Conservation (phyloP, 2,797 vertebrate species). For the Erethizon dorsatum region DNA sequence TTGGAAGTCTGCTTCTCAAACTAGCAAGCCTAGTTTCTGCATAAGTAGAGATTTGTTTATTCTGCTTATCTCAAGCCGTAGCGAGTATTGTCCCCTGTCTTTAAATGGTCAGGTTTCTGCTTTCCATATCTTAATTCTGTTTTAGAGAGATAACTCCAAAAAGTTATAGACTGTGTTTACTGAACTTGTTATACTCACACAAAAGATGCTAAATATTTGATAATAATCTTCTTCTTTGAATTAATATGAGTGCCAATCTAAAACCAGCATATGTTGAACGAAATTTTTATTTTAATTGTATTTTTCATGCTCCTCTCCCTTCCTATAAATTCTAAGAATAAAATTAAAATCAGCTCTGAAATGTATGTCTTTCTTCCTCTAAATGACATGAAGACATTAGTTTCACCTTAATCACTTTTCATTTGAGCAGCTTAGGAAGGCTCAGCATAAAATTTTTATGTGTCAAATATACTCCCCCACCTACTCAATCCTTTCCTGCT, state of each 20-base stretch:
- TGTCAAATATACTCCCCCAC: constrained; percentile 62
- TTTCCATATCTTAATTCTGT: constrained; percentile 74
- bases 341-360: constrained; percentile 79
- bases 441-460: constrained; percentile 79
- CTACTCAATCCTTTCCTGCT: constrained; percentile 53
- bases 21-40: background rate
- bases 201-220: constrained; percentile 85
- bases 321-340: constrained; percentile 79
- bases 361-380: constrained; percentile 74
- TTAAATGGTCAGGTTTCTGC: constrained; percentile 74
- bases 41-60: constrained; percentile 69
- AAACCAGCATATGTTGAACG: constrained; percentile 72
- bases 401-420: constrained; percentile 84
- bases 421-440: constrained; percentile 75
- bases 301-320: constrained; percentile 68
- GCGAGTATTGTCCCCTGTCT: constrained; percentile 29
- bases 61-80: constrained; percentile 70
- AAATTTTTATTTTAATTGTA: constrained; percentile 83
- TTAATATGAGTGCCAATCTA: constrained; percentile 78
- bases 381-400: constrained; percentile 82
- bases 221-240: constrained; percentile 81
- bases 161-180: constrained; percentile 79
- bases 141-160: constrained; percentile 74
- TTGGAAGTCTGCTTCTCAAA: constrained; percentile 65
- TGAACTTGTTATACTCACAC: constrained; percentile 71